A percentile compares a stretch with the other conserved stretches of the same genome.
Conservation (phyloP, 2,113 vertebrate genomes). For the Pogonocichla stellata region DNA sequence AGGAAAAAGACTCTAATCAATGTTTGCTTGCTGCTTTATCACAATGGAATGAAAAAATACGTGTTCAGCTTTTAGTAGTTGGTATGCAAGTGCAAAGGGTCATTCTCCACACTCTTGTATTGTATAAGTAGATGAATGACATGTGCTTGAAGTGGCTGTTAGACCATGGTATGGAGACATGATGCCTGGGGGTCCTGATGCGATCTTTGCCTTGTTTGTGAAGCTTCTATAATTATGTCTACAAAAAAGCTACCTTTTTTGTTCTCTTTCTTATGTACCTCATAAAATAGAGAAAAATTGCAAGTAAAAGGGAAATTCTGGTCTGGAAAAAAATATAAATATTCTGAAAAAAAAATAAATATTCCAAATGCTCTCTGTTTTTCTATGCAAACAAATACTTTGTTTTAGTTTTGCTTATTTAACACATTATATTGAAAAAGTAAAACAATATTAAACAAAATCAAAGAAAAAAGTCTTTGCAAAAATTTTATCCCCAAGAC, state of each 20-base stretch:
- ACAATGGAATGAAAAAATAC: background rate
- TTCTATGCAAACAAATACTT: background rate
- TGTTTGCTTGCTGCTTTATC: background rate
- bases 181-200: background rate
- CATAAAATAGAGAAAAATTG: background rate
- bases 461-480: background rate
- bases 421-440: background rate
- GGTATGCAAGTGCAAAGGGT: background rate
- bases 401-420: background rate
- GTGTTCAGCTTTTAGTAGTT: background rate
- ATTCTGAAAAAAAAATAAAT: background rate
- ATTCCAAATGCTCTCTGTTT: background rate
- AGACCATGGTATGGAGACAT: background rate
- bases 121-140: background rate
- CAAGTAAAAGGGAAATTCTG: background rate
- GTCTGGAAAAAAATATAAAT: background rate
- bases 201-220: background rate
- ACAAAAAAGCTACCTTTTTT: background rate
- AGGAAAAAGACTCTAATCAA: background rate
- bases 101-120: background rate
- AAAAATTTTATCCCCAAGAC: background rate
- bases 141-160: background rate
- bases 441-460: background rate
- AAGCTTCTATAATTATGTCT: background rate
- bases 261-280: background rate